Evolutionary conservation across 2,888 invertebrate species (phyloP).

Genomic region (Vesta saturnalis): DNA sequence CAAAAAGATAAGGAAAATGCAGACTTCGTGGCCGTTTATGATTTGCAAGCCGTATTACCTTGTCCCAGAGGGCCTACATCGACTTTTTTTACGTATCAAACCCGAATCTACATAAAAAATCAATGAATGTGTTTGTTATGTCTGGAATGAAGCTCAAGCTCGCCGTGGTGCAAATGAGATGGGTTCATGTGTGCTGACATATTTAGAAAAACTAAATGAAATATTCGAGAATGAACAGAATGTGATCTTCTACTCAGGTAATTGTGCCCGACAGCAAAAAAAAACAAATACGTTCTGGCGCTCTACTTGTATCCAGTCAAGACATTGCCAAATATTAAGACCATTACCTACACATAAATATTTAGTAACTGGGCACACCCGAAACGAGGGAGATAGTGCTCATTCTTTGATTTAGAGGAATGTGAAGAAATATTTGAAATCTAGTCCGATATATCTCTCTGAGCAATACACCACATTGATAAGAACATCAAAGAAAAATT

Average conservation of each 20-base stretch:
- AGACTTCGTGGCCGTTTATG: constrained; percentile 34
- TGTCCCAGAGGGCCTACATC: constrained; percentile 50
- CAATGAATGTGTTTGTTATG: constrained; percentile 45
- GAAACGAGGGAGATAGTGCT: constrained; percentile 10
- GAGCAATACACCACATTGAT: background rate
- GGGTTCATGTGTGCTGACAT: constrained; percentile 52
- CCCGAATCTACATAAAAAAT: constrained; percentile 48
- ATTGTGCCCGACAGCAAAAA: constrained; percentile 44
- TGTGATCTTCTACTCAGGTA: constrained; percentile 51
- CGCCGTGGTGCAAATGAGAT: constrained; percentile 53
- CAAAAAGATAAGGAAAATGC: constrained; percentile 18
- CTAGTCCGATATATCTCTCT: background rate
- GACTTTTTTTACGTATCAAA: constrained; percentile 50
- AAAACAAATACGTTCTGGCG: constrained; percentile 30
- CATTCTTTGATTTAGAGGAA: constrained; percentile 1
- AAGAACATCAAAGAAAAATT: background rate
- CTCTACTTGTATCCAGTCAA: constrained; percentile 24
- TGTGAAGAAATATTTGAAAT: background rate
- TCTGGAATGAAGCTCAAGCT: constrained; percentile 54
- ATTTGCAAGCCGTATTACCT: constrained; percentile 45
- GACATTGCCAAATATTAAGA: constrained; percentile 18
- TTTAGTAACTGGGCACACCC: constrained; percentile 13
- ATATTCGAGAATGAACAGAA: constrained; percentile 16
- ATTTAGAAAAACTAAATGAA: constrained; percentile 39
- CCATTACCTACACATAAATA: constrained; percentile 26